Evolutionary conservation across 2,888 invertebrate species (phyloP), one percentile per base, ranked within the genome.

Genomic region (Dolichopus griseipennis): DNA sequence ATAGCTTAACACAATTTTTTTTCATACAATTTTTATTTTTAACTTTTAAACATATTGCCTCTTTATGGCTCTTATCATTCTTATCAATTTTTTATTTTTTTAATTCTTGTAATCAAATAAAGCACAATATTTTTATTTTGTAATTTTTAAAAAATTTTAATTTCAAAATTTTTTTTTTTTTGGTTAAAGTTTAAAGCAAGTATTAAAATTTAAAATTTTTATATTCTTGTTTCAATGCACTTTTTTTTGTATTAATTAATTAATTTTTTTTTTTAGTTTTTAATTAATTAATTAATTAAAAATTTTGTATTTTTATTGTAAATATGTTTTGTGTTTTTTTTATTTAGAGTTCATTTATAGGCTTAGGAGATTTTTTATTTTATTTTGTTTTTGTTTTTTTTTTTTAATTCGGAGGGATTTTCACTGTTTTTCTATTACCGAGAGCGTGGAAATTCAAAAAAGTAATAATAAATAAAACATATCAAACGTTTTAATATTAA

Each of bases 331-430:
- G 6, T 15, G 12, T 34, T 34, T 7, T 10, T 7, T 52, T 1
- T 6, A 18, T 52, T 52, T 18, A 52, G 52, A 52, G 15, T 52
- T 52, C 18, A 52, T 9, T 7, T 9, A 52, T 52, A 9, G n/a
- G n/a, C 21, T 67, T 66, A 21, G 33, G 15, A 37, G n/a, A 61
- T 62, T 43, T 67, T 64, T 52, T 41, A n/a, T 68, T 63, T 20
- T 12, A 63, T 68, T 33, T 65, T 37, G n/a, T 41, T 5, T 37
- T 33, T 67, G 15, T 41, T 37, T 18, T 27, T 41, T 62, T 68
- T 66, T 66, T 65, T 70, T 70, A 66, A 69, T 70, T 74, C 74
- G 74, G 74, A 74, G 74, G 74, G 74, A 72, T 73, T 72, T 71
- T 71, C 70, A 70, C 70, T 70, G 69, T 71, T 70, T 69, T 62